Percentiles rank a stretch among this genome's conserved stretches.
Evolutionary conservation across 1,140 invertebrate genomes (phyloP).

Genomic region (Aphelinus atriplicis): DNA sequence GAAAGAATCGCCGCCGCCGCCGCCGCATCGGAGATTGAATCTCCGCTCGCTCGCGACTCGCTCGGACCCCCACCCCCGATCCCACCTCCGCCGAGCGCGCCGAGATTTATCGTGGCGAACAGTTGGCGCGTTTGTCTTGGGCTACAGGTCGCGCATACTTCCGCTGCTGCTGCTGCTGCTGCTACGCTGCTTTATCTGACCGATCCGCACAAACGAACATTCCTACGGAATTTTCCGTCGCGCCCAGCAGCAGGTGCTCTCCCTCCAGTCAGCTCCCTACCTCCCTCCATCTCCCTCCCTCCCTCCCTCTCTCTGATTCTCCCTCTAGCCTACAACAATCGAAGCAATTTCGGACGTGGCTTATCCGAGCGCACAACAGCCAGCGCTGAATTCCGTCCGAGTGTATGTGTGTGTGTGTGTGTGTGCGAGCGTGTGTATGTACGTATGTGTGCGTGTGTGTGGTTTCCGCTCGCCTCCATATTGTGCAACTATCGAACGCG

Average conservation of each 20-base stretch:
- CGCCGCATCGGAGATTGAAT: conserved; percentile 33
- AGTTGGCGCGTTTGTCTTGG: conserved; percentile 38
- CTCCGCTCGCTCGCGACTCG: conserved; percentile 2
- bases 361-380: too few species aligned
- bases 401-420: not conserved
- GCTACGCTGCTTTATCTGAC: conserved; percentile 19
- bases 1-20: not conserved
- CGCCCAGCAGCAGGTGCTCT: conserved; percentile 10
- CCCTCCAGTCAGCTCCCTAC: too few species aligned
- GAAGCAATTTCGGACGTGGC: not conserved
- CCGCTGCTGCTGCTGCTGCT: not conserved
- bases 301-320: too few species aligned
- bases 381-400: too few species aligned
- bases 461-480: conserved; percentile 47
- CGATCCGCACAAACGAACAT: conserved; percentile 38
- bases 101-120: conserved; percentile 39
- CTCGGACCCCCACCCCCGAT: not conserved
- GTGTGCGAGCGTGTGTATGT: not conserved
- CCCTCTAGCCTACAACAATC: too few species aligned
- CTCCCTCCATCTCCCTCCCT: too few species aligned
- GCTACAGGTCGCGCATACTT: conserved; percentile 35
- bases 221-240: conserved; percentile 29
- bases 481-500: conserved; percentile 55
- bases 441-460: conserved; percentile 40
- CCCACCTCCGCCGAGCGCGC: conserved; percentile 10